Base-by-base conservation (phyloP, 2,113 vertebrate genomes). In the Lycaon pictus region DNA sequence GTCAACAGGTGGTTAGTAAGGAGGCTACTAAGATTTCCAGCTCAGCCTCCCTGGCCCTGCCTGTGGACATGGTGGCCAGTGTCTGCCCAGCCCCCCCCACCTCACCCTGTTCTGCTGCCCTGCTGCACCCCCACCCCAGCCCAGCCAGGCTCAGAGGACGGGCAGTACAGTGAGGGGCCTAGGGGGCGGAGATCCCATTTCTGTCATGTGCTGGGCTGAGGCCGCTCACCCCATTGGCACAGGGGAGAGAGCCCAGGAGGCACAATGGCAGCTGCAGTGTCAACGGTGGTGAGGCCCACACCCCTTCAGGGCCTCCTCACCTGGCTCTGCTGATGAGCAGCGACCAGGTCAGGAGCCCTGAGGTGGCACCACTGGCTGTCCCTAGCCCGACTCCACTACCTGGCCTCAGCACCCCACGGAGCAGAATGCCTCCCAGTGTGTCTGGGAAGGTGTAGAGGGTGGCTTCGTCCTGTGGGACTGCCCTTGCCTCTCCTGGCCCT, bases 311-410 rank as follows among this genome's bases (percentile, higher is more conserved):
- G 43, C 43, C 43, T 43, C 43, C 43, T 43, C 43, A 43, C 43
- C 65, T 43, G 9, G 32, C 67, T 53, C 27, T 27, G 35, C 53
- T 15, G 58, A 20, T 2, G 23, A 43, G 43, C 43, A 43, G 43
- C 7, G 1, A 2, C n/a, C 20, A 22, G 35, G 1, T 58, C 23
- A 0, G 43, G 82, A 84, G 11, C 35, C 37, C 15, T 12, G 56
- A 19, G 63, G 15, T 60, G 5, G 43, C 1, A 12, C 55, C 20
- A 0, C n/a, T 4, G 35, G 48, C 32, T 58, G 37, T 16, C 67
- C 80, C 20, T 9, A 10, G 56, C 48, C 11, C 11, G 3, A 3
- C 3, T 43, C 43, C 0, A 0, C 51, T 6, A 5, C 48, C 32
- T 9, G 4, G 32, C 51, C 43, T 84, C 67, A 1, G 82, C 23